These are phyloP conservation scores for Sebastes glaucus DNA, from an alignment of 2,797 vertebrate species.

Conservation along the genomic window DNA sequence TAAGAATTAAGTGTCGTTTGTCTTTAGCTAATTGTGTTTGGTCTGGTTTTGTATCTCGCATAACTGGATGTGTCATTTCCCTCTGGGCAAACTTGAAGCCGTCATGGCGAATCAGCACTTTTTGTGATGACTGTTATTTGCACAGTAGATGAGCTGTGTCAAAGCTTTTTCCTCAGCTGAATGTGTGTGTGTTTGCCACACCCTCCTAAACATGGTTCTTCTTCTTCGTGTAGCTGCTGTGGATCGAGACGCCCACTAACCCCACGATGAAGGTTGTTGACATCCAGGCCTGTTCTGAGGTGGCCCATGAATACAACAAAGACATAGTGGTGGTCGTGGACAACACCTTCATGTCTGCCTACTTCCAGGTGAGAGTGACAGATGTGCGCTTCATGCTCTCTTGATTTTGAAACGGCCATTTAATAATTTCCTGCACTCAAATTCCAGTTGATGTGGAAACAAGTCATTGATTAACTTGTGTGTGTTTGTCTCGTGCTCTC, in stretches of 20 bases:
- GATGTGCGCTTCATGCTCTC: slow-evolving; percentile 44
- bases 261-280: slow-evolving; percentile 91
- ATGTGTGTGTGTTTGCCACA: neutral
- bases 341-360: slow-evolving; percentile 96
- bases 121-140: accelerated
- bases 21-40: neutral
- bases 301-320: slow-evolving; percentile 79
- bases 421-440: neutral
- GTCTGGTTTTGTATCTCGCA: neutral
- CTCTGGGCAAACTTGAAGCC: neutral
- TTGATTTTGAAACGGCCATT: neutral
- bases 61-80: neutral
- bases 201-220: neutral
- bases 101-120: slow-evolving; percentile 1
- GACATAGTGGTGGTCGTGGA: slow-evolving; percentile 91
- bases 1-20: neutral
- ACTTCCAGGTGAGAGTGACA: slow-evolving; percentile 89
- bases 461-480: slow-evolving; percentile 17
- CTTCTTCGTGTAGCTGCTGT: slow-evolving; percentile 85
- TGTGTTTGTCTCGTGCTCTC: slow-evolving; percentile 28
- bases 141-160: neutral
- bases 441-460: slow-evolving; percentile 5
- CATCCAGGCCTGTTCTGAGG: slow-evolving; percentile 86
- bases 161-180: neutral
- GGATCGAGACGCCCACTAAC: slow-evolving; percentile 95